phyloP scores from a whole-genome alignment of 2,797 vertebrate genomes.

The Peromyscus eremicus region DNA sequence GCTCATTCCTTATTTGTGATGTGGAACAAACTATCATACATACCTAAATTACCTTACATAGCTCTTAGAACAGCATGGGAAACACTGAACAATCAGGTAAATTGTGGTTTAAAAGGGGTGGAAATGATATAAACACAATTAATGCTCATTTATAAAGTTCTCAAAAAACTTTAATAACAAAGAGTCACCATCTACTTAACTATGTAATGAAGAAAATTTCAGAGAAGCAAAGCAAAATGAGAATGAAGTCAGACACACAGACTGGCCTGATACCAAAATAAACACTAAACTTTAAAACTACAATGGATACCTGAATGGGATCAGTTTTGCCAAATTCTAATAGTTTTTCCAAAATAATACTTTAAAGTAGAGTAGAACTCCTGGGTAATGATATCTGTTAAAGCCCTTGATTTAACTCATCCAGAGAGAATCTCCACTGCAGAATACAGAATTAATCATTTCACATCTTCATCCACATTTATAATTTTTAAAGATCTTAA shows the following conservation, averaged over 20 bases:
- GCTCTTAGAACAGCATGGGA: background rate
- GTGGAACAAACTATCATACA: background rate
- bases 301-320: background rate
- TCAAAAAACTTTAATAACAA: background rate
- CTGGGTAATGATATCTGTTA: background rate
- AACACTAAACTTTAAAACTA: background rate
- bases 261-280: background rate
- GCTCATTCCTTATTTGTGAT: constrained; percentile 9
- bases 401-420: background rate
- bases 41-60: background rate
- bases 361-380: background rate
- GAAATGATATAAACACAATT: background rate
- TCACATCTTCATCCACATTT: background rate
- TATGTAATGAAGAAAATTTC: background rate
- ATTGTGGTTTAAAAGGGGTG: background rate
- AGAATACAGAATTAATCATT: background rate
- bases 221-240: constrained; percentile 3
- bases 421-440: background rate
- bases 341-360: background rate
- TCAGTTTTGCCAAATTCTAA: background rate
- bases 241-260: background rate
- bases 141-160: background rate
- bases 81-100: background rate
- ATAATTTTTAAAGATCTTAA: background rate
- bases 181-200: background rate